Evolutionary conservation across 2,888 invertebrate species (phyloP).

Genomic region (Hartigia nigra): DNA sequence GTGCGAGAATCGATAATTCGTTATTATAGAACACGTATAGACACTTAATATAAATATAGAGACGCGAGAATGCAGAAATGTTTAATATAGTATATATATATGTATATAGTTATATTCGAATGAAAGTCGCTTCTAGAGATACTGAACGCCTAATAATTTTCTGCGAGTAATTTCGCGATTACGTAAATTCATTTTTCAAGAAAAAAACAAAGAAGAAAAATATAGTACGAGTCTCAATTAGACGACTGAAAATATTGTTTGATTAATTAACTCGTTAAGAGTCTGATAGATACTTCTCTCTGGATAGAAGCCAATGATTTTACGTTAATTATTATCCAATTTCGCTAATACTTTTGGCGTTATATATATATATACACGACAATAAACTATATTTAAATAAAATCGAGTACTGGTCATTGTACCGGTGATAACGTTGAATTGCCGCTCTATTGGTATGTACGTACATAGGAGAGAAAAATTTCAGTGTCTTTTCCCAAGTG

Average conservation of each 20-base stretch:
- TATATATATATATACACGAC: slow-evolving; percentile 3
- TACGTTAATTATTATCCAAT: background rate
- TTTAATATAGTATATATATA: background rate
- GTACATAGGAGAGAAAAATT: slow-evolving; percentile 5
- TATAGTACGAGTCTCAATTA: slow-evolving; percentile 19
- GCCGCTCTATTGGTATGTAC: slow-evolving; percentile 23
- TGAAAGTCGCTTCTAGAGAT: slow-evolving; percentile 31
- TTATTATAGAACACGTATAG: background rate
- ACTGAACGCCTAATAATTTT: slow-evolving; percentile 19
- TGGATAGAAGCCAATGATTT: background rate
- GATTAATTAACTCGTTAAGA: background rate
- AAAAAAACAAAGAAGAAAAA: slow-evolving; percentile 12
- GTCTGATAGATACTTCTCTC: background rate
- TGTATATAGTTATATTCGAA: background rate
- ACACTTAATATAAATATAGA: background rate
- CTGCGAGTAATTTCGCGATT: slow-evolving; percentile 23
- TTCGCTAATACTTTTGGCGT: background rate
- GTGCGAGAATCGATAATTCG: background rate
- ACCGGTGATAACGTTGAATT: slow-evolving; percentile 15
- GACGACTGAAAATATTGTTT: background rate
- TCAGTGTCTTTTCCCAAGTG: slow-evolving; percentile 42
- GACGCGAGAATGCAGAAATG: background rate
- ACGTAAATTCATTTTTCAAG: slow-evolving; percentile 20
- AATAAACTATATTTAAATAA: slow-evolving; percentile 7
- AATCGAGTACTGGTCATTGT: slow-evolving; percentile 27